phyloP scores from a whole-genome alignment of 2,113 vertebrate genomes.

The Mesitornis unicolor region DNA sequence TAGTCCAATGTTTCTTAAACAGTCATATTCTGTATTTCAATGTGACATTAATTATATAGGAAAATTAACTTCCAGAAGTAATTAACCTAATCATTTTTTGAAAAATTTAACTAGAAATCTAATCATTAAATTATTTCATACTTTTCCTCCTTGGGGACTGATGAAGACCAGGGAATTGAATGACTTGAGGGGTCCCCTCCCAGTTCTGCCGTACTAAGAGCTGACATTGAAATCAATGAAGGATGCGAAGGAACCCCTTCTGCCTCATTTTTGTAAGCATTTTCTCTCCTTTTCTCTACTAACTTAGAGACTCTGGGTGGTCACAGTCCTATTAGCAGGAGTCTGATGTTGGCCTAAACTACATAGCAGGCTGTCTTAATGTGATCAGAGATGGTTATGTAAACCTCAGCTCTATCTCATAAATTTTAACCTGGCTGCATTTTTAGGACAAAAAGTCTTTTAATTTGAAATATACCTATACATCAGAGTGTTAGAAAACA shows the following conservation, averaged over 20 bases:
- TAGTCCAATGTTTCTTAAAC: slow-evolving; percentile 2
- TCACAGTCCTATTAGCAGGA: not conserved
- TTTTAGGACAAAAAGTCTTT: not conserved
- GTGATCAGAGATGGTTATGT: not conserved
- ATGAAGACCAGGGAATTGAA: not conserved
- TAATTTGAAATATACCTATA: not conserved
- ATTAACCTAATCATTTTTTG: slow-evolving; percentile 27
- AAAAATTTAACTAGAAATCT: slow-evolving; percentile 20
- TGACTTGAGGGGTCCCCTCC: not conserved
- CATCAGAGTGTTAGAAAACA: not conserved
- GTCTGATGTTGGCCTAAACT: not conserved
- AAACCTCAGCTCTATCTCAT: not conserved
- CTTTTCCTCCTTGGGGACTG: not conserved
- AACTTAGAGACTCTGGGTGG: not conserved
- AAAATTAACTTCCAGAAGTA: slow-evolving; percentile 41
- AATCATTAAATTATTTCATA: slow-evolving; percentile 12
- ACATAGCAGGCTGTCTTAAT: not conserved
- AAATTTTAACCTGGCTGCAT: not conserved
- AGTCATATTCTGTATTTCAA: not conserved
- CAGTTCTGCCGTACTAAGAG: not conserved
- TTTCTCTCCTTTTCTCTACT: not conserved
- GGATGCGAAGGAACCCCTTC: not conserved
- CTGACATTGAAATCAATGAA: not conserved
- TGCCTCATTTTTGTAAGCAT: not conserved
- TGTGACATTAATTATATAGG: slow-evolving; percentile 17